These are phyloP conservation scores for Atlantisia rogersi DNA, from an alignment of 2,113 vertebrate species.

Conservation along the genomic window DNA sequence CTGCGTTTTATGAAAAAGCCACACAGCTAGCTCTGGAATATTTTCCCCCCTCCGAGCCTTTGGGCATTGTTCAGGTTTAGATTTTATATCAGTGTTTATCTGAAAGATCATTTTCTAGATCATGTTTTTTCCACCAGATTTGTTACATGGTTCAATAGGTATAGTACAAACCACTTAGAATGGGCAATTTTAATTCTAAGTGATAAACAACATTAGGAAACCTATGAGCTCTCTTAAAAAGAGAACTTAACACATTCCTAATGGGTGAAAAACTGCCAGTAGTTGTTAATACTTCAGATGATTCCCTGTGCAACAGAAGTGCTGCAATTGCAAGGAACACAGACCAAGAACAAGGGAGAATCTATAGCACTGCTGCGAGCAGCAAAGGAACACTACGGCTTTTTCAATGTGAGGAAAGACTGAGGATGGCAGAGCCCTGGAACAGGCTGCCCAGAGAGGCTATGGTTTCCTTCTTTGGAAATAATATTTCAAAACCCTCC, in stretches of 20 bases:
- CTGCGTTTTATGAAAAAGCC: slow-evolving; percentile 38
- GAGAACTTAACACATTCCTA: neutral
- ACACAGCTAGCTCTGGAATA: neutral
- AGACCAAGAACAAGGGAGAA: neutral
- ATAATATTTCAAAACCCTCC: no score
- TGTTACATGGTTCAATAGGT: neutral
- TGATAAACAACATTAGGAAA: neutral
- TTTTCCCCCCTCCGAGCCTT: neutral
- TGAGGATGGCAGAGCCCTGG: no score
- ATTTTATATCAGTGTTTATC: neutral
- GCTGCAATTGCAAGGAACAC: neutral
- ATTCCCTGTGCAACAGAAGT: neutral
- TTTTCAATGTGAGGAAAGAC: no score
- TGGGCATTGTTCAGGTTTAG: neutral
- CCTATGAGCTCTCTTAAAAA: neutral
- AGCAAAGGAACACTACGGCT: neutral
- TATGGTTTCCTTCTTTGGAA: no score
- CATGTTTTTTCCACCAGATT: neutral
- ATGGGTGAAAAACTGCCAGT: neutral
- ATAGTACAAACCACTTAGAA: neutral
- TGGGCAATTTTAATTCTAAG: neutral
- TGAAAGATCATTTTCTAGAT: neutral
- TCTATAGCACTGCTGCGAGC: neutral
- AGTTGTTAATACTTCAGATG: neutral
- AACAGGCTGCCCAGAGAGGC: no score